These are phyloP conservation scores for Isurus oxyrinchus DNA, from an alignment of 2,113 vertebrate species.

Conservation along the genomic window DNA sequence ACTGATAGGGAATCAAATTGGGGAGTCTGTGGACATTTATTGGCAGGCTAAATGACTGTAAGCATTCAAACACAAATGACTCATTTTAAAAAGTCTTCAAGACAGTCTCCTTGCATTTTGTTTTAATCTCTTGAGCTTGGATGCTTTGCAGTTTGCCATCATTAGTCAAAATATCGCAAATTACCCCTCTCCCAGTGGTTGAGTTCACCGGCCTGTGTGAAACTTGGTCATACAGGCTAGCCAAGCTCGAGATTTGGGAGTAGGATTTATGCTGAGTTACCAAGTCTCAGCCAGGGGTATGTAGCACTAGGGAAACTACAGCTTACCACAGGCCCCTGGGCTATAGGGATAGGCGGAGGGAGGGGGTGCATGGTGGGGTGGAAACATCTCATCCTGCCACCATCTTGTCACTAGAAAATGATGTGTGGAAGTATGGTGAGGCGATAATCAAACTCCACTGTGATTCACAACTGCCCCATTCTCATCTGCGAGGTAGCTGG, in stretches of 20 bases:
- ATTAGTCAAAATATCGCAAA: neutral
- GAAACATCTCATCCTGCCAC: neutral
- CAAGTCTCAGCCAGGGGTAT: neutral
- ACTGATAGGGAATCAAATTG: neutral
- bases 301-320: neutral
- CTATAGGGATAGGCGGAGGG: too few relatives aligned
- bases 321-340: neutral
- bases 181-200: neutral
- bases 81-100: neutral
- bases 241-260: neutral
- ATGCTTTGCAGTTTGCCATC: neutral
- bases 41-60: neutral
- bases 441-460: neutral
- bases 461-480: neutral
- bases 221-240: neutral
- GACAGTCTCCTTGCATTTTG: neutral
- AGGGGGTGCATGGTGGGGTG: neutral
- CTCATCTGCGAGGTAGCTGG: neutral
- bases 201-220: neutral
- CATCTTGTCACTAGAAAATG: neutral
- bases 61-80: neutral
- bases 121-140: neutral
- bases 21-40: neutral
- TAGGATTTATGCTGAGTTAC: neutral
- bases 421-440: neutral